Evolutionary conservation across 2,797 vertebrate species (phyloP).

Genomic region (Sebastolobus alascanus): DNA sequence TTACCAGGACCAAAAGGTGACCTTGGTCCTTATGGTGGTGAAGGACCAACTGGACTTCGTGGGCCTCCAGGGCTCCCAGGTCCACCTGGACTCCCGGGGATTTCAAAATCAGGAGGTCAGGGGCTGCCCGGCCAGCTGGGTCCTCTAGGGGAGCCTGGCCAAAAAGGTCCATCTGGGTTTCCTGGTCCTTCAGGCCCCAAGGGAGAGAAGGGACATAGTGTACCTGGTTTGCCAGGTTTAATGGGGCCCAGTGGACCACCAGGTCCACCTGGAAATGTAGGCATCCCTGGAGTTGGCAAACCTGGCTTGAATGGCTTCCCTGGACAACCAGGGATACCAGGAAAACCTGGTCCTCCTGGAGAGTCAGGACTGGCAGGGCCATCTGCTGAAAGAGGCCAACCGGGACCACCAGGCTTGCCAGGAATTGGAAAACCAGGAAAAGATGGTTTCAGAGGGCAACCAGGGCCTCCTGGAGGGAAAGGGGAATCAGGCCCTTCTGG

Average conservation of each 20-base stretch:
- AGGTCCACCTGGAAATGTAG: conserved; percentile 89
- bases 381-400: conserved; percentile 88
- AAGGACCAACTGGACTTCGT: conserved; percentile 90
- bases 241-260: conserved; percentile 91
- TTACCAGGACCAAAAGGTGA: conserved; percentile 92
- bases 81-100: conserved; percentile 92
- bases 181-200: conserved; percentile 88
- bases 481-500: conserved; percentile 92
- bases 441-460: conserved; percentile 92
- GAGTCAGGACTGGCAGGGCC: conserved; percentile 88
- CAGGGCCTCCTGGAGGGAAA: conserved; percentile 91
- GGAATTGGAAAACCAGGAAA: conserved; percentile 93
- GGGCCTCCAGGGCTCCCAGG: conserved; percentile 93
- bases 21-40: conserved; percentile 88
- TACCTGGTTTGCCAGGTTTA: conserved; percentile 92
- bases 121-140: conserved; percentile 93
- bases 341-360: conserved; percentile 91
- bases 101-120: conserved; percentile 90
- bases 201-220: conserved; percentile 91
- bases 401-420: conserved; percentile 89
- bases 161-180: conserved; percentile 89
- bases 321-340: conserved; percentile 90
- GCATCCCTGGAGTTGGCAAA: conserved; percentile 91
- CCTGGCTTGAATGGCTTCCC: conserved; percentile 92
- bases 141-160: conserved; percentile 90